These are phyloP conservation scores for Luffia ferchaultella DNA, from an alignment of 2,888 invertebrate genomes.

Conservation along the genomic window DNA sequence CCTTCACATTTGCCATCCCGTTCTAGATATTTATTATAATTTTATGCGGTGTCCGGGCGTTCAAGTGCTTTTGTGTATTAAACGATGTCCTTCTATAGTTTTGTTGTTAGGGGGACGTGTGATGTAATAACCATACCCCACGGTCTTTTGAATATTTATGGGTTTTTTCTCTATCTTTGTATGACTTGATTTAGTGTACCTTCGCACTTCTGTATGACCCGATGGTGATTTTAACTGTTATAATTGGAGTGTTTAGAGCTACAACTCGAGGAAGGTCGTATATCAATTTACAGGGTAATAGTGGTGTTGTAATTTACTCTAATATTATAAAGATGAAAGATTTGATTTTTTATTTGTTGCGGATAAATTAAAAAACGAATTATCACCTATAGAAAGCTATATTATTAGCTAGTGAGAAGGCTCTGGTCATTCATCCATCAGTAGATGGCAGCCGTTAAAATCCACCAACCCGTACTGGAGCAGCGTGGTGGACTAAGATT, in stretches of 20 bases:
- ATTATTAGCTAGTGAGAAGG: too few species aligned
- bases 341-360: too few species aligned
- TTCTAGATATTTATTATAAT: conserved; percentile 60
- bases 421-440: too few species aligned
- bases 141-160: conserved; percentile 46
- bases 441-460: too few species aligned
- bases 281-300: too few species aligned
- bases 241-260: background rate
- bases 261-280: background rate
- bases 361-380: too few species aligned
- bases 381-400: too few species aligned
- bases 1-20: conserved; percentile 17
- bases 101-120: conserved; percentile 40
- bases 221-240: background rate
- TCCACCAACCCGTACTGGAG: too few species aligned
- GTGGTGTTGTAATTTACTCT: too few species aligned
- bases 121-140: conserved; percentile 30
- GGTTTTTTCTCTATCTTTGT: conserved; percentile 36
- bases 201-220: background rate
- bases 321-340: too few species aligned
- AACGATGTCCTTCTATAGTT: conserved; percentile 48
- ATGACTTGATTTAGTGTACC: conserved; percentile 30
- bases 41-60: conserved; percentile 53
- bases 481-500: too few species aligned
- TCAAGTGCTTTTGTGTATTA: conserved; percentile 45